These are phyloP conservation scores for Doryteuthis pealeii DNA, from an alignment of 1,140 invertebrate genomes.

Conservation along the genomic window DNA sequence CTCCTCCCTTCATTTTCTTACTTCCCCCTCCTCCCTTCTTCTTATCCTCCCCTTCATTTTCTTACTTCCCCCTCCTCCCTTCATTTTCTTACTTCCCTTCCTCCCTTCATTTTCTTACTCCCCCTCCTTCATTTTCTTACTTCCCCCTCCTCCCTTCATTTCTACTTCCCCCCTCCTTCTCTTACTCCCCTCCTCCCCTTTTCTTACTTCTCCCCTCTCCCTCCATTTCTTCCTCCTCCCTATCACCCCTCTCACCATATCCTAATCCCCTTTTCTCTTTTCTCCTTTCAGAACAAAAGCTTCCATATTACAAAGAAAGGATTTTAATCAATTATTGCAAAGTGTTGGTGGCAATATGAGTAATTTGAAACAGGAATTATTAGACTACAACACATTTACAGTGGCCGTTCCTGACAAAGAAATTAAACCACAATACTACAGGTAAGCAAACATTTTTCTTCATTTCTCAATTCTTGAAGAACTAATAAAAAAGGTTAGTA, in stretches of 20 bases:
- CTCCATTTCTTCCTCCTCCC: too few relatives aligned
- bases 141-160: too few relatives aligned
- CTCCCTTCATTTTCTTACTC: too few relatives aligned
- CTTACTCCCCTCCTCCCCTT: too few relatives aligned
- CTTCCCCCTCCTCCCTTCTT: neutral
- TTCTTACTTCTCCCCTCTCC: too few relatives aligned
- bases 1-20: neutral
- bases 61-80: neutral
- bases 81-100: neutral
- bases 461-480: neutral
- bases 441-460: too few relatives aligned
- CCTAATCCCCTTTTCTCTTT: too few relatives aligned
- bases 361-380: slow-evolving; percentile 75
- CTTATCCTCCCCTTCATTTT: neutral
- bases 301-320: slow-evolving; percentile 51
- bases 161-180: too few relatives aligned
- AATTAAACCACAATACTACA: slow-evolving; percentile 75
- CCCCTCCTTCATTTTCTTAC: too few relatives aligned
- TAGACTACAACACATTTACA: slow-evolving; percentile 82
- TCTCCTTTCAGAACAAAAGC: slow-evolving; percentile 43
- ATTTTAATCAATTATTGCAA: slow-evolving; percentile 53
- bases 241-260: too few relatives aligned
- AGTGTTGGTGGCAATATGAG: slow-evolving; percentile 64
- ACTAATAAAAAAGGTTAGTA: too few relatives aligned
- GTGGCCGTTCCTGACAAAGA: slow-evolving; percentile 67